Evolutionary conservation across 2,888 invertebrate genomes (phyloP), one percentile per base, ranked within the genome.

Genomic region (Cheilosia impressa): DNA sequence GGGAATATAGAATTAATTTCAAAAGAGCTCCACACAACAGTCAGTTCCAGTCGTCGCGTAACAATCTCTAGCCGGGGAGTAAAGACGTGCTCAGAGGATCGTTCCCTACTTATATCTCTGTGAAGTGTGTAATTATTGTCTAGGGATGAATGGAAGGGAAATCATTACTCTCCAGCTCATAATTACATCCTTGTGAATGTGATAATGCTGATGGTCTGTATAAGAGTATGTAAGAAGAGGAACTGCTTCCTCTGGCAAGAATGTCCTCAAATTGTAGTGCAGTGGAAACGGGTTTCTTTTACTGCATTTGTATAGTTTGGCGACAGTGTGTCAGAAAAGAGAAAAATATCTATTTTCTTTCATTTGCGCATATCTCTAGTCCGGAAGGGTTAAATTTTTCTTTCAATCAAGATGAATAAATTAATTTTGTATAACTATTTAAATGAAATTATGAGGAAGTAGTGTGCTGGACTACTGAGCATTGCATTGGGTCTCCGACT

Each of bases 161-260:
- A 84, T 84, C 83, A 84, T 84, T 84, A 79, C 83, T 80, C 83
- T 79, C 83, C 65, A 84, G 83, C 41, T 79, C 83, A 79, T 84
- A 84, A 84, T 84, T 84, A 80, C 73, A 84, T 79, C 83, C 83
- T 73, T 73, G 73, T 68, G 73, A 73, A 83, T 66, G 72, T 55
- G 78, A 78, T 78, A 72, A 72, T 83, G 53, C 55, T 66, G 34
- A 10, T 34, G 31, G 60, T 53, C 41, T 19, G 24, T 47, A 27
- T 45, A 43, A 60, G 55, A 27, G 66, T 22, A 22, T 53, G 38
- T 45, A 68, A 76, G 69, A 17, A 41, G 43, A 57, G 58, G 60
- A 41, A 41, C 45, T 72, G 10, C 71, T 60, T 78, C 41, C 65
- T 72, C 63, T 71, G 34, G 52, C 58, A 65, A 53, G 71, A 58